Percentiles rank a stretch among this genome's conserved stretches.
phyloP scores from a whole-genome alignment of 2,113 vertebrate genomes.

The Microtus richardsoni region DNA sequence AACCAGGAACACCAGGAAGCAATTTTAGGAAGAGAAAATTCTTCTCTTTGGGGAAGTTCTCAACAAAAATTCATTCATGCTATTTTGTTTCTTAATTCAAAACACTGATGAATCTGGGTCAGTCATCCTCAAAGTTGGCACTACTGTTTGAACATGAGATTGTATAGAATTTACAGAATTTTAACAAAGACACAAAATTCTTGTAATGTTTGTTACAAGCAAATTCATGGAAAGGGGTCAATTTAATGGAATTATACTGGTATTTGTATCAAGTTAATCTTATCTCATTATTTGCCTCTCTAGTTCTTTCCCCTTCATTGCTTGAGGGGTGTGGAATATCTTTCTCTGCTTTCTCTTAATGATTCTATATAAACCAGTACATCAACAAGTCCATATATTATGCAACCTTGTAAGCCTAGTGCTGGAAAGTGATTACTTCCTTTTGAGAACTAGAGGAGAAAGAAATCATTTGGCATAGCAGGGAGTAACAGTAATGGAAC shows the following conservation, averaged over 20 bases:
- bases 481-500: background rate
- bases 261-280: slow-evolving; percentile 53
- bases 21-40: slow-evolving; percentile 15
- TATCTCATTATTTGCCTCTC: background rate
- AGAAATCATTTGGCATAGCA: background rate
- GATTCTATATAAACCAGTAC: background rate
- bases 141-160: background rate
- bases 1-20: background rate
- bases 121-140: background rate
- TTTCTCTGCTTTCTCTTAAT: slow-evolving; percentile 14
- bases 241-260: background rate
- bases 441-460: background rate
- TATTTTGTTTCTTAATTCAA: background rate
- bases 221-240: background rate
- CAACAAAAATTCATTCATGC: background rate
- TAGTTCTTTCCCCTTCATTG: background rate
- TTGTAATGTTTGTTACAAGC: background rate
- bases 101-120: slow-evolving; percentile 18
- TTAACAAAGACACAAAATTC: slow-evolving; percentile 30
- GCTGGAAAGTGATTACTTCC: background rate
- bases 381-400: background rate
- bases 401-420: background rate
- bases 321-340: background rate
- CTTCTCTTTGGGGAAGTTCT: background rate
- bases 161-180: slow-evolving; percentile 30